Evolutionary conservation across 1,140 invertebrate species (phyloP).

Genomic region (Eciton burchellii): DNA sequence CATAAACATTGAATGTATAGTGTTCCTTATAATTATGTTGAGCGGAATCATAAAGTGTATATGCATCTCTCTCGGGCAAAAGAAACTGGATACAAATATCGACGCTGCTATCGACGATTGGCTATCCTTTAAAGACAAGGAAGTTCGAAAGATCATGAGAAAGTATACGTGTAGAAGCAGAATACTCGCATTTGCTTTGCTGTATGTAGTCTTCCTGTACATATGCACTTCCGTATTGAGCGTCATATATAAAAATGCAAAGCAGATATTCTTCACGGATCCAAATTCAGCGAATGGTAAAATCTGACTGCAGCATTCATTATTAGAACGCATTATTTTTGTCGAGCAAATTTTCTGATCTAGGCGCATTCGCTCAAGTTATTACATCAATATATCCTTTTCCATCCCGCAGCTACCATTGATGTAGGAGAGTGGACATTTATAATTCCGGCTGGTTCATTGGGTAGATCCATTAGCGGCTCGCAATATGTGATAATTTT

Average conservation of each 20-base stretch:
- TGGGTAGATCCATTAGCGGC: not conserved
- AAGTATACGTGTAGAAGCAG: slow-evolving; percentile 16
- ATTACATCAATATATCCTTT: not conserved
- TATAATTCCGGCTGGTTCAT: slow-evolving; percentile 3
- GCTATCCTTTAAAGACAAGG: slow-evolving; percentile 1
- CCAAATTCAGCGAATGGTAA: slow-evolving; percentile 10
- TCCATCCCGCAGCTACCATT: not conserved
- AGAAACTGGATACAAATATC: slow-evolving; percentile 7
- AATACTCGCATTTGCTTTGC: not conserved
- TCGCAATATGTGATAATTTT: slow-evolving; percentile 11
- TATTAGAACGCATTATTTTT: not conserved
- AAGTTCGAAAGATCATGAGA: slow-evolving; percentile 39
- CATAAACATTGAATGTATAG: not conserved
- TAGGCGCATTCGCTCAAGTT: not conserved
- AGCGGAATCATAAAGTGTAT: not conserved
- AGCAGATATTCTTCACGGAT: slow-evolving; percentile 32
- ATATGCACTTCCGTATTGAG: not conserved
- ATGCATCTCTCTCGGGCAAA: not conserved
- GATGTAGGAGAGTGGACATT: slow-evolving; percentile 10
- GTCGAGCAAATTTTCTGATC: not conserved
- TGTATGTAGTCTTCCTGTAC: not conserved
- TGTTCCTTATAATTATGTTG: not conserved
- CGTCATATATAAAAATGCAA: not conserved
- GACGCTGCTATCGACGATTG: slow-evolving; percentile 48
- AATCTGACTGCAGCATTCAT: not conserved